These are phyloP conservation scores for Ardeotis arabs DNA, from an alignment of 2,113 vertebrate species.

Conservation along the genomic window DNA sequence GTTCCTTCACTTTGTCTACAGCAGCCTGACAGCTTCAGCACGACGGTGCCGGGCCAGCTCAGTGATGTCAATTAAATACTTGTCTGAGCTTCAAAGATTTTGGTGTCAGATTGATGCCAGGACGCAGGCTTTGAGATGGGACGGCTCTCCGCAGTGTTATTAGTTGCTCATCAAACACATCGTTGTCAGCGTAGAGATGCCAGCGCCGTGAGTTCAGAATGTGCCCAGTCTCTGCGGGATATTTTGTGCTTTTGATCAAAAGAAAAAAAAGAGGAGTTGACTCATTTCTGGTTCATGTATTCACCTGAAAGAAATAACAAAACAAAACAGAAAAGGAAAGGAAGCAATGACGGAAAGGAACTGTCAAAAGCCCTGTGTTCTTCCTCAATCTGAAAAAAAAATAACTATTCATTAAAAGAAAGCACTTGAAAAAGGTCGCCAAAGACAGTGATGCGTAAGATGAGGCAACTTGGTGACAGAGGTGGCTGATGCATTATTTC, in stretches of 20 bases:
- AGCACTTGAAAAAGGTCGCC: neutral
- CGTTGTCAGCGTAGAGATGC: neutral
- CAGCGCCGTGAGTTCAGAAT: neutral
- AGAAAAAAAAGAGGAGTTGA: neutral
- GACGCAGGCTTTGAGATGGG: neutral
- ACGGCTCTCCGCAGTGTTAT: neutral
- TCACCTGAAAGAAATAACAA: constrained; percentile 30
- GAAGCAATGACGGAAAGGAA: neutral
- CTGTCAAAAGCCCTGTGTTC: neutral
- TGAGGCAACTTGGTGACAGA: neutral
- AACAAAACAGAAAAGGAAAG: neutral
- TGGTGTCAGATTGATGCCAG: neutral
- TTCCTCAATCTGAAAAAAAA: neutral
- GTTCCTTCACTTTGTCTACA: neutral
- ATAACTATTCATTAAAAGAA: neutral
- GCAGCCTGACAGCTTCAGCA: neutral
- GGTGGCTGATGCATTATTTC: neutral
- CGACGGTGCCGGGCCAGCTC: neutral
- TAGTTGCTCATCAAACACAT: neutral
- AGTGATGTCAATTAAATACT: neutral
- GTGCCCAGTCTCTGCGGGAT: neutral
- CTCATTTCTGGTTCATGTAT: constrained; percentile 40
- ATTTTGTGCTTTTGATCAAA: neutral
- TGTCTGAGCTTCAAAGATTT: constrained; percentile 2
- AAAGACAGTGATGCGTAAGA: neutral